phyloP scores from a whole-genome alignment of 1,140 invertebrate species.

The Oreohelix idahoensis region DNA sequence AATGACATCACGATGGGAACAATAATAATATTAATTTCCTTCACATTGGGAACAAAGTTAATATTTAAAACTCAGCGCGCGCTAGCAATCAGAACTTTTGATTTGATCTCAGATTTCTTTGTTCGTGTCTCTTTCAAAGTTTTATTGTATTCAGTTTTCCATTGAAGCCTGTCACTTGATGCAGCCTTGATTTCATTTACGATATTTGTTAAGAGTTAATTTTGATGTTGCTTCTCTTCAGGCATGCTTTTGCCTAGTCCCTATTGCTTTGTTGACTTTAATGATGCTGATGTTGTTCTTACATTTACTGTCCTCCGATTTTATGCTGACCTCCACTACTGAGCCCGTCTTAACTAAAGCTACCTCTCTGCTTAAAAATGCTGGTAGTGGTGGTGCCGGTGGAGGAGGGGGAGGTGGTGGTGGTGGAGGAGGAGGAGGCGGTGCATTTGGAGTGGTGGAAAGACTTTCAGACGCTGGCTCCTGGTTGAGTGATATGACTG shows the following conservation, averaged over 20 bases:
- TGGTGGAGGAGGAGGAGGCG: not conserved
- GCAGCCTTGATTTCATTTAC: too few relatives aligned
- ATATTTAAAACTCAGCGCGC: too few relatives aligned
- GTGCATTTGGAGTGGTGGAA: not conserved
- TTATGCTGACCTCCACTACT: not conserved
- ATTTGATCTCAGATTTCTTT: too few relatives aligned
- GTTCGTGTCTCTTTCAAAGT: too few relatives aligned
- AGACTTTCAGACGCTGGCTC: not conserved
- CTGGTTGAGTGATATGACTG: not conserved
- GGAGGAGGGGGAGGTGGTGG: not conserved
- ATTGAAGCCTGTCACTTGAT: too few relatives aligned
- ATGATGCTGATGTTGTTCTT: not conserved
- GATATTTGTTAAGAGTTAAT: not conserved
- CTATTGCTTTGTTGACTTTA: not conserved
- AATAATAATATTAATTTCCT: too few relatives aligned
- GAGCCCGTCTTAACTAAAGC: not conserved
- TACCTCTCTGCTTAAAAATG: not conserved
- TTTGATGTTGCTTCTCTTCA: not conserved
- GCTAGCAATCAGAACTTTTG: too few relatives aligned
- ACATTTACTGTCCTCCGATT: not conserved
- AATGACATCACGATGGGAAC: too few relatives aligned
- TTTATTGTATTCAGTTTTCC: too few relatives aligned
- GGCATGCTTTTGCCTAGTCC: not conserved
- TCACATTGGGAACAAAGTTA: too few relatives aligned
- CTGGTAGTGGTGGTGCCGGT: conserved; percentile 1